Percentiles rank a stretch among this genome's conserved stretches.
These are phyloP conservation scores for Porites evermanni DNA, from an alignment of 92 coral and sea anemone species.

Conservation along the genomic window DNA sequence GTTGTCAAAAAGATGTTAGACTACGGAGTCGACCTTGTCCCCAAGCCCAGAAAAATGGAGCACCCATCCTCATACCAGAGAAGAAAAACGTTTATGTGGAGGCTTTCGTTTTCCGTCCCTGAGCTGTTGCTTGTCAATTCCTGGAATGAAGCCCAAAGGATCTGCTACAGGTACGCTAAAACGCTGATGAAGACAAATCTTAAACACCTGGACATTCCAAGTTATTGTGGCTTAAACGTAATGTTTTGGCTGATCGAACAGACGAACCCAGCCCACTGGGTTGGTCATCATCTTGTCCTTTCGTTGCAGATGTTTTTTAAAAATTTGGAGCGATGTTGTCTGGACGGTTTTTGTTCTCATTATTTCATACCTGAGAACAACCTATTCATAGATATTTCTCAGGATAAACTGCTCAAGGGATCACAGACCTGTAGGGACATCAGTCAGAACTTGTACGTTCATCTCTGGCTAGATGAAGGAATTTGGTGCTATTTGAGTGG, in stretches of 20 bases:
- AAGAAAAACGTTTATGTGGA: slow-evolving; percentile 12
- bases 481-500: slow-evolving; percentile 29
- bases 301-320: slow-evolving; percentile 20
- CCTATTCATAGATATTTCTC: slow-evolving; percentile 9
- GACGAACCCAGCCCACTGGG: slow-evolving; percentile 14
- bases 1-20: slow-evolving; percentile 6
- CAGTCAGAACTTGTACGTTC: slow-evolving; percentile 14
- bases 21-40: slow-evolving; percentile 28
- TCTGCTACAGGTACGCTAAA: slow-evolving; percentile 27
- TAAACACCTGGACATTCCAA: slow-evolving; percentile 7
- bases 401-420: slow-evolving; percentile 13
- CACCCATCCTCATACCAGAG: background rate
- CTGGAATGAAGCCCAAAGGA: slow-evolving; percentile 26
- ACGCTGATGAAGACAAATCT: slow-evolving; percentile 26
- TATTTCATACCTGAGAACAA: slow-evolving; percentile 31
- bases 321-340: slow-evolving; percentile 19
- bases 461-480: slow-evolving; percentile 20
- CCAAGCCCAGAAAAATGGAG: slow-evolving; percentile 20
- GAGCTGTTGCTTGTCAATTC: slow-evolving; percentile 24
- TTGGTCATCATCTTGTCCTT: slow-evolving; percentile 15
- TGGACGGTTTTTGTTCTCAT: slow-evolving; percentile 17
- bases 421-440: background rate
- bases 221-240: slow-evolving; percentile 25
- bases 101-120: slow-evolving; percentile 24
- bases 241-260: slow-evolving; percentile 24